Percentiles rank a stretch among this genome's conserved stretches.
Conservation (phyloP, 2,888 invertebrate genomes). For the Tipula unca region DNA sequence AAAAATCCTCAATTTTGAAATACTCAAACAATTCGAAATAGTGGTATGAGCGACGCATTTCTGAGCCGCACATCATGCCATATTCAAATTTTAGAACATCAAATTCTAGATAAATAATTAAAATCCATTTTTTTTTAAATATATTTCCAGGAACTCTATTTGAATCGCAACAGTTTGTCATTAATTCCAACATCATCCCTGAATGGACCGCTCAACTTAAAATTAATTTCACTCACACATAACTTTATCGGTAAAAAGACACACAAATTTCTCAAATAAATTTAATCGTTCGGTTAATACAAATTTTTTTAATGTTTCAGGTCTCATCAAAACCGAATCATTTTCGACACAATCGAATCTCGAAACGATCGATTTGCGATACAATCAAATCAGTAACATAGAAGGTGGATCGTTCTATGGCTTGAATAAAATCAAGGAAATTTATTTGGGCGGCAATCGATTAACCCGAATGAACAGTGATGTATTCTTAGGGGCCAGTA, state of each 20-base stretch:
- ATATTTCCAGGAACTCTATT: constrained; percentile 58
- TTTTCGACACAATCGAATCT: constrained; percentile 62
- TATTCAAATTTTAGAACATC: too few species aligned
- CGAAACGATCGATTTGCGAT: constrained; percentile 68
- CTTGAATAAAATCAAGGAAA: constrained; percentile 54
- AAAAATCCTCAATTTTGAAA: too few species aligned
- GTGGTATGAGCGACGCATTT: too few species aligned
- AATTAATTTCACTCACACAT: constrained; percentile 62
- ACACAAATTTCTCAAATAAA: not conserved
- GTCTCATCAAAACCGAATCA: constrained; percentile 55
- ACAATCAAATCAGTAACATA: constrained; percentile 65
- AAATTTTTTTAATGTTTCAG: constrained; percentile 46
- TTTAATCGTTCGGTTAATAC: not conserved
- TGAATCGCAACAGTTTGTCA: constrained; percentile 72
- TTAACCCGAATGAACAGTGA: constrained; percentile 75
- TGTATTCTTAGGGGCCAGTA: constrained; percentile 64
- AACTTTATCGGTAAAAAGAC: constrained; percentile 68
- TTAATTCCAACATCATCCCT: constrained; percentile 68
- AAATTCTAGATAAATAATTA: too few species aligned
- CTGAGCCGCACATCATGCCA: too few species aligned
- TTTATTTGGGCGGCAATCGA: constrained; percentile 70
- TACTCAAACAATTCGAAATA: too few species aligned
- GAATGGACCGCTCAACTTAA: constrained; percentile 68
- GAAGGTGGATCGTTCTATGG: constrained; percentile 68
- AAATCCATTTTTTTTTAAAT: not conserved